These are phyloP conservation scores for Coilia nasus DNA, from an alignment of 2,797 vertebrate genomes.

Conservation along the genomic window DNA sequence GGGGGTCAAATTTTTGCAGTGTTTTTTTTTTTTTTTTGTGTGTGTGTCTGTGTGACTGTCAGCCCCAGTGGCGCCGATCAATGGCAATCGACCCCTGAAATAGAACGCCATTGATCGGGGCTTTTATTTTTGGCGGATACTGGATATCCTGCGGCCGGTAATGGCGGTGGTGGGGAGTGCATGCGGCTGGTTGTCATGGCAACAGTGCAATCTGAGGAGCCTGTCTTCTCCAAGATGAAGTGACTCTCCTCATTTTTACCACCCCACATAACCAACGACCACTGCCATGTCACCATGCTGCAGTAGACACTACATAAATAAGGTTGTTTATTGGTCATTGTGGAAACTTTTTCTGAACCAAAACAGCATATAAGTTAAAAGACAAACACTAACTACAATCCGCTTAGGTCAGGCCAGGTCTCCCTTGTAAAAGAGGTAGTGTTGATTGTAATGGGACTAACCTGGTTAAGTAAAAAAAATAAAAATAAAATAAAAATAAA, in stretches of 20 bases:
- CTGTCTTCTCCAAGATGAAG: not conserved
- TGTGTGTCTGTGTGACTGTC: no score
- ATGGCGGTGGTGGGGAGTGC: not conserved
- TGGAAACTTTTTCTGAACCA: no score
- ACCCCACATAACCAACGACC: not conserved
- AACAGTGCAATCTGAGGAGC: slow-evolving; percentile 3
- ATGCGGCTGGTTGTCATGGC: not conserved
- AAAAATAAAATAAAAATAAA: no score
- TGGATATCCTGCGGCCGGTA: not conserved
- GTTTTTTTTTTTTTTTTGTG: no score
- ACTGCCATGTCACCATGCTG: not conserved
- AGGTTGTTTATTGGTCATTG: no score
- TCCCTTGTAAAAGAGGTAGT: no score
- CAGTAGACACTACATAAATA: not conserved
- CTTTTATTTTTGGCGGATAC: slow-evolving; percentile 18
- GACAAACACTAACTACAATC: no score
- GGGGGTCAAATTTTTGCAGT: no score
- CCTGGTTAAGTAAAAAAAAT: no score
- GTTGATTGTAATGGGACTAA: no score
- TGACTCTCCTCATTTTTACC: not conserved
- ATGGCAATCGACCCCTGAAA: slow-evolving; percentile 11
- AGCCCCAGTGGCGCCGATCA: not conserved
- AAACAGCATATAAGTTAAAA: no score
- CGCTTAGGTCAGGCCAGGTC: no score
- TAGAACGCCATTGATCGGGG: not conserved